Conservation (phyloP, 1,140 invertebrate genomes). For the Saccostrea echinata region DNA sequence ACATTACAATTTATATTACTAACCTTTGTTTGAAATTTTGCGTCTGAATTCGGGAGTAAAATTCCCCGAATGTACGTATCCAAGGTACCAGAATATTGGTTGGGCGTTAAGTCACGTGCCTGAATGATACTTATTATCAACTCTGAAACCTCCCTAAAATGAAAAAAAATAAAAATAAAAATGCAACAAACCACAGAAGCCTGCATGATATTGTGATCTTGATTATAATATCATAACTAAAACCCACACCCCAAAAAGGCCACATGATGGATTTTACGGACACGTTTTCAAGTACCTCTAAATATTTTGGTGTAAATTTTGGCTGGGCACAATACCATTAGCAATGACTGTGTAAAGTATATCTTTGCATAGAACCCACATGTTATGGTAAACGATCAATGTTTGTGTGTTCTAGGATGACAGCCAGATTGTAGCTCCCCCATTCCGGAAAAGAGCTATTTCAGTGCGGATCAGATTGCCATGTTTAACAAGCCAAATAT, state of each 20-base stretch:
- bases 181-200: not conserved
- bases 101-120: constrained; percentile 86
- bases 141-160: constrained; percentile 85
- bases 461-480: not conserved
- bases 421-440: no score
- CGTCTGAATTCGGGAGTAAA: constrained; percentile 86
- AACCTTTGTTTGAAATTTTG: constrained; percentile 87
- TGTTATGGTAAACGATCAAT: not conserved
- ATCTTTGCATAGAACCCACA: not conserved
- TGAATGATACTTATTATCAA: constrained; percentile 88
- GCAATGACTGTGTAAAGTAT: no score
- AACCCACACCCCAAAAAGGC: no score
- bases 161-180: not conserved
- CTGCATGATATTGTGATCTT: not conserved
- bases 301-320: no score
- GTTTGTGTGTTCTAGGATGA: not conserved
- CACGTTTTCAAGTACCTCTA: no score
- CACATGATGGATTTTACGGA: no score
- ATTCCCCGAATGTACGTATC: constrained; percentile 89
- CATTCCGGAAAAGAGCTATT: not conserved
- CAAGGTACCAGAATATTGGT: constrained; percentile 82
- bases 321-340: no score
- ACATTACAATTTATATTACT: not conserved
- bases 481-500: not conserved
- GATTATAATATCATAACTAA: not conserved